Evolutionary conservation across 2,888 invertebrate species (phyloP).

Genomic region (Agyllia agylla): DNA sequence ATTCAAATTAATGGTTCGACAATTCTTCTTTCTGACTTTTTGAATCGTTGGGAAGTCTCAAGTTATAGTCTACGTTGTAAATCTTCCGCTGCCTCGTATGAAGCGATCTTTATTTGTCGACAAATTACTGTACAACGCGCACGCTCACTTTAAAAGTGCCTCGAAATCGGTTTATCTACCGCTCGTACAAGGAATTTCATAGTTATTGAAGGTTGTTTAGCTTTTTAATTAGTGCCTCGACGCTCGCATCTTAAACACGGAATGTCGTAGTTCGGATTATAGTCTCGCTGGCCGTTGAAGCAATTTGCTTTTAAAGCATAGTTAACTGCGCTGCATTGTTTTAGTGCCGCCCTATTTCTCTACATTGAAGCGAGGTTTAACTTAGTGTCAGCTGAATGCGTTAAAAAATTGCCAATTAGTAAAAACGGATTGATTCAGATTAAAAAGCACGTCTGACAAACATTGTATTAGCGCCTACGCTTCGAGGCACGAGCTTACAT

Average conservation of each 20-base stretch:
- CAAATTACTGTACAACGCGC: constrained; percentile 83
- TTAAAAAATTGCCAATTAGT: constrained; percentile 44
- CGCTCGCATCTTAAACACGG: constrained; percentile 83
- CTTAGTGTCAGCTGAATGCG: neutral
- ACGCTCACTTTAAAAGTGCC: constrained; percentile 84
- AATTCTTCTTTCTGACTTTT: neutral
- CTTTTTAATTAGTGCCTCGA: constrained; percentile 86
- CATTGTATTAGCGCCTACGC: constrained; percentile 80
- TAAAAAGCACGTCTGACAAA: constrained; percentile 48
- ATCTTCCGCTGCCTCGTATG: constrained; percentile 80
- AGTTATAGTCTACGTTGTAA: constrained; percentile 11
- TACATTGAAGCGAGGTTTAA: constrained; percentile 16
- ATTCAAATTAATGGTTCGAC: constrained; percentile 25
- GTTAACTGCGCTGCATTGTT: constrained; percentile 85
- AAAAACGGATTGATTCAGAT: constrained; percentile 36
- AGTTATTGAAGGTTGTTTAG: constrained; percentile 87
- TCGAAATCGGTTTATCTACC: constrained; percentile 86
- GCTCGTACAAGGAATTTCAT: constrained; percentile 88
- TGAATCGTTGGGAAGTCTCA: neutral
- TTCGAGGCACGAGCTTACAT: constrained; percentile 79
- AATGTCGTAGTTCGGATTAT: constrained; percentile 82
- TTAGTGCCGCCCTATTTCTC: constrained; percentile 79
- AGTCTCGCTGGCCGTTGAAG: constrained; percentile 83
- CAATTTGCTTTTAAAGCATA: constrained; percentile 82
- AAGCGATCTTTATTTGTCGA: constrained; percentile 86